Conservation (phyloP, 2,113 vertebrate genomes). For the Gorsachius goisagi region DNA sequence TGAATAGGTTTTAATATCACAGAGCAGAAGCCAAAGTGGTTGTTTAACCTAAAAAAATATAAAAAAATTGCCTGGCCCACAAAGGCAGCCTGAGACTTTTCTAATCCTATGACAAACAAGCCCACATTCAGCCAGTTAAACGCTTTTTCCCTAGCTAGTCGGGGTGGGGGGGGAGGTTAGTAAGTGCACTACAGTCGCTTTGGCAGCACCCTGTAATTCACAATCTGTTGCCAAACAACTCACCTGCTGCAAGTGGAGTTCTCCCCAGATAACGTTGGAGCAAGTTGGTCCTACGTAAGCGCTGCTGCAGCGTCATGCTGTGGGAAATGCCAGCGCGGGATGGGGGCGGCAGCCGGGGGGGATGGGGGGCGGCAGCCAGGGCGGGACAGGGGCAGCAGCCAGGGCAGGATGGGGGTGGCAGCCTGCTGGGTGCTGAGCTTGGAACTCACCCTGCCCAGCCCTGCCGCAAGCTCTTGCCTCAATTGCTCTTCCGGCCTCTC, state of each 20-base stretch:
- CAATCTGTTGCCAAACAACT: background rate
- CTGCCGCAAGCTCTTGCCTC: background rate
- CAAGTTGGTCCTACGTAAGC: background rate
- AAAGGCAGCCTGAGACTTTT: background rate
- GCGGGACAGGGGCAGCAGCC: too few relatives aligned
- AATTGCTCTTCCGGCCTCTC: background rate
- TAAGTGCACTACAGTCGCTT: background rate
- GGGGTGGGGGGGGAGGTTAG: too few relatives aligned
- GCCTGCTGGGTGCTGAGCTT: background rate
- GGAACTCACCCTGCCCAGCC: background rate
- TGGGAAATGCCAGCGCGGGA: background rate
- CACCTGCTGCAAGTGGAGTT: background rate
- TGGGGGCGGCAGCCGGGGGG: too few relatives aligned
- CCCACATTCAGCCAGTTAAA: background rate
- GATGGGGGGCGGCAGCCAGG: background rate
- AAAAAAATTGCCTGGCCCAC: background rate
- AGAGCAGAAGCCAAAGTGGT: background rate
- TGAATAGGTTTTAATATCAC: background rate
- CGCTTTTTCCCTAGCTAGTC: background rate
- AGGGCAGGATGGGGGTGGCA: background rate
- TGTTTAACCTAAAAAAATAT: background rate
- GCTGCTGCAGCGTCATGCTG: background rate
- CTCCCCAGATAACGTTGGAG: rapidly evolving
- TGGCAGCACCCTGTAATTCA: background rate
- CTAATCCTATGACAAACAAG: background rate